Evolutionary conservation across 2,888 invertebrate genomes (phyloP).

Genomic region (Aproaerema taeniolella): DNA sequence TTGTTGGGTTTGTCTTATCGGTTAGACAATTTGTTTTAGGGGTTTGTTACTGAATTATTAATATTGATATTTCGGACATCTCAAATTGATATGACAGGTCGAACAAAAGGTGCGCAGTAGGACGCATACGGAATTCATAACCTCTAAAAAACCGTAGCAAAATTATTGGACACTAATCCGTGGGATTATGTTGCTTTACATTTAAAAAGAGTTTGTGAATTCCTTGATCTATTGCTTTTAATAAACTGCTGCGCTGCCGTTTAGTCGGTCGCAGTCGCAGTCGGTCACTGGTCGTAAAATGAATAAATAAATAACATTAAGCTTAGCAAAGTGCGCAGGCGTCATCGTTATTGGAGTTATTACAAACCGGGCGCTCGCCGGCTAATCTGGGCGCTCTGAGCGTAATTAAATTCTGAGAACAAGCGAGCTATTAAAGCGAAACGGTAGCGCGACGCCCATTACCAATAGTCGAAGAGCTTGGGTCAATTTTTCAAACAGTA

Average conservation of each 20-base stretch:
- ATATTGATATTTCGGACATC: conserved; percentile 48
- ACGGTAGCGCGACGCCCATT: conserved; percentile 75
- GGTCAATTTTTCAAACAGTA: no score
- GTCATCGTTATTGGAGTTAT: conserved; percentile 72
- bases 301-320: conserved; percentile 34
- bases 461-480: no score
- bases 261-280: no score
- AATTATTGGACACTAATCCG: not conserved
- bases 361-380: conserved; percentile 66
- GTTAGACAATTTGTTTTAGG: conserved; percentile 72
- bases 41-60: conserved; percentile 71
- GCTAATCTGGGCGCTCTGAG: conserved; percentile 67
- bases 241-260: conserved; percentile 30
- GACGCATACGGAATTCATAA: conserved; percentile 1
- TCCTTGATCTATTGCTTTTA: conserved; percentile 25
- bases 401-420: conserved; percentile 76
- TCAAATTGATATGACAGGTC: conserved; percentile 34
- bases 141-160: no score
- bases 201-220: conserved; percentile 3
- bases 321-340: conserved; percentile 44
- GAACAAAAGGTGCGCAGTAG: conserved; percentile 23
- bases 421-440: conserved; percentile 73
- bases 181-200: not conserved
- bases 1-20: conserved; percentile 69
- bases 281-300: no score